A percentile compares a stretch with the other conserved stretches of the same genome.
phyloP scores from a whole-genome alignment of 2,888 invertebrate species.

The Apodemia duryi region DNA sequence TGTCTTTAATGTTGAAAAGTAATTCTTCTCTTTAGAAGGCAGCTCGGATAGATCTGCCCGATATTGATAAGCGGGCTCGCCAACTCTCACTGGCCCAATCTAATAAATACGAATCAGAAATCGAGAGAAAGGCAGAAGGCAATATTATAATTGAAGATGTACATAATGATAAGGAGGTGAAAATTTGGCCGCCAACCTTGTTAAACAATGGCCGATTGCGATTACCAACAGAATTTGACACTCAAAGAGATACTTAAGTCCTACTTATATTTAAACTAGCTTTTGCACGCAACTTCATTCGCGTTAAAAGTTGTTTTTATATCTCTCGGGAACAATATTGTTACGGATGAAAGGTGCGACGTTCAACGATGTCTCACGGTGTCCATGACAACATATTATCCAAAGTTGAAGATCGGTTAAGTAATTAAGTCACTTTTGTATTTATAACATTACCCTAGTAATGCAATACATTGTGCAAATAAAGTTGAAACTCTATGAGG shows the following conservation, averaged over 20 bases:
- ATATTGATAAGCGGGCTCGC: neutral
- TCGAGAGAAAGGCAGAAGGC: slow-evolving; percentile 2
- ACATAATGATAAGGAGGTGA: neutral
- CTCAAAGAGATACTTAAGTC: neutral
- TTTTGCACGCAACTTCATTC: too few relatives aligned
- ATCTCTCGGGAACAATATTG: too few relatives aligned
- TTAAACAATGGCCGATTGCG: neutral
- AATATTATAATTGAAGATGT: neutral
- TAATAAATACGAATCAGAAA: neutral
- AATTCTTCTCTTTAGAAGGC: neutral
- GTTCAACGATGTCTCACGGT: too few relatives aligned
- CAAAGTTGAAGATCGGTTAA: too few relatives aligned
- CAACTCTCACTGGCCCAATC: neutral
- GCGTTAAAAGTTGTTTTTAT: too few relatives aligned
- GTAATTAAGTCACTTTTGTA: too few relatives aligned
- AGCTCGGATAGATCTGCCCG: neutral
- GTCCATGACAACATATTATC: too few relatives aligned
- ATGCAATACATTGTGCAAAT: too few relatives aligned
- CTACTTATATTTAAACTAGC: neutral
- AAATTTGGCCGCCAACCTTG: neutral
- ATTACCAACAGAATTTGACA: neutral
- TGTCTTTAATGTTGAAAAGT: too few relatives aligned
- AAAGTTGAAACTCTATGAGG: too few relatives aligned
- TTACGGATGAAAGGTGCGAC: too few relatives aligned
- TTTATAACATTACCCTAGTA: too few relatives aligned